These are phyloP conservation scores for Telmatherina bonti DNA, from an alignment of 2,797 vertebrate species.

Conservation along the genomic window DNA sequence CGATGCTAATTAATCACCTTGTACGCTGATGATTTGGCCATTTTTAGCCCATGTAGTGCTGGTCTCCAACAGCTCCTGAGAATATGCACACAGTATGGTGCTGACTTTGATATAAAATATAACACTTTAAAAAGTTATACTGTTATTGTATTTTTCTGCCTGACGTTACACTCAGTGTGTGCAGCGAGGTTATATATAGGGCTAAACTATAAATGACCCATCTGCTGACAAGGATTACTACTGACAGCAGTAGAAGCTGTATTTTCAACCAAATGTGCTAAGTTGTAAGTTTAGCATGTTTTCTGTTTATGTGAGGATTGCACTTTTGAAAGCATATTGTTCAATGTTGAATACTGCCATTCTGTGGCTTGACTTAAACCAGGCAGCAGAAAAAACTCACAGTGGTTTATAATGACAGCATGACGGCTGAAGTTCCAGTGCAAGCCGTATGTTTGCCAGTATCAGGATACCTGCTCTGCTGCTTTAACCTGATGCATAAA, in stretches of 20 bases:
- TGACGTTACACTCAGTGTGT: neutral
- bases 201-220: no score
- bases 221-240: no score
- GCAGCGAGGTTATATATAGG: neutral
- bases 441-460: neutral
- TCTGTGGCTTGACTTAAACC: neutral
- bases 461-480: neutral
- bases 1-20: neutral
- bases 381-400: neutral
- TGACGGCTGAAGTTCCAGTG: neutral
- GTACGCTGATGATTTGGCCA: neutral
- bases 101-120: neutral
- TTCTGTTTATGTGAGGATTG: neutral
- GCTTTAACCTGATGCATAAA: neutral
- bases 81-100: no score
- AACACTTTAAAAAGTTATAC: neutral
- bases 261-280: no score
- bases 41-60: neutral
- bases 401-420: neutral
- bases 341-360: neutral
- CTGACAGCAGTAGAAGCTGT: no score
- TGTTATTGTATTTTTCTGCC: no score
- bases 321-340: neutral
- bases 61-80: neutral
- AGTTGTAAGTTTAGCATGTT: neutral